Base-by-base conservation (phyloP, 1,140 invertebrate genomes). In the Teleopsis dalmanni region DNA sequence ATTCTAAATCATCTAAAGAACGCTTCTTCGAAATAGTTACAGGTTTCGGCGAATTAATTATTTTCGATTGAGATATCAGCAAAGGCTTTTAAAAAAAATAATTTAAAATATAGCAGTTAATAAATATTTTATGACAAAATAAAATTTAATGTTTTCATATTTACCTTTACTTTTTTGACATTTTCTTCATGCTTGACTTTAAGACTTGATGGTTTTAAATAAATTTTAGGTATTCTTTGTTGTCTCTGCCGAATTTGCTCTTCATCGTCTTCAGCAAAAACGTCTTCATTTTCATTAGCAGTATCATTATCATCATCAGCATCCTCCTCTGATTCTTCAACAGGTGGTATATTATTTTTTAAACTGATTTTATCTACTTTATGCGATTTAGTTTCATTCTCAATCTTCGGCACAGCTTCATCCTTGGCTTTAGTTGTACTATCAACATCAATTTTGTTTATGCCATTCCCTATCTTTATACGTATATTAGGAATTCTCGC, bases 401-500 rank as follows among this genome's bases (percentile, higher is more conserved):
- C n/a, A n/a, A n/a, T n/a, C n/a, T n/a, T n/a, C n/a, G n/a, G n/a
- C 11, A 59, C 40, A 35, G 47, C 48, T 16, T 52, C 56, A 22
- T 49, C 48, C 10, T 61, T 56, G 18, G 31, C 47, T 18, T 31
- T 34, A 37, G 44, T 27, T 23, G 18, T 14, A 18, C 23, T 29
- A 13, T 40, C 35, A 52, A 54, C 19, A 41, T 54, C 55, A 14
- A 48, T 51, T 2, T 23, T 36, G 47, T 29, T 43, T 25, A 59
- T 54, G 5, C 56, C 53, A 5, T 57, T 62, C 2, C 53, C 47
- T 4, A 67, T 37, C 40, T 70, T 70, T n/a, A 70, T 68, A 43
- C 65, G 62, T 2, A 68, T 52, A 55, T 65, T 69, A 23, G 65
- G 65, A 25, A 57, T 75, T 11, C 16, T 9, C n/a, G 23, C 23